Percentiles rank a stretch among this genome's conserved stretches.
These are phyloP conservation scores for Rhopalosiphum nymphaeae DNA, from an alignment of 2,888 invertebrate species.

Conservation along the genomic window DNA sequence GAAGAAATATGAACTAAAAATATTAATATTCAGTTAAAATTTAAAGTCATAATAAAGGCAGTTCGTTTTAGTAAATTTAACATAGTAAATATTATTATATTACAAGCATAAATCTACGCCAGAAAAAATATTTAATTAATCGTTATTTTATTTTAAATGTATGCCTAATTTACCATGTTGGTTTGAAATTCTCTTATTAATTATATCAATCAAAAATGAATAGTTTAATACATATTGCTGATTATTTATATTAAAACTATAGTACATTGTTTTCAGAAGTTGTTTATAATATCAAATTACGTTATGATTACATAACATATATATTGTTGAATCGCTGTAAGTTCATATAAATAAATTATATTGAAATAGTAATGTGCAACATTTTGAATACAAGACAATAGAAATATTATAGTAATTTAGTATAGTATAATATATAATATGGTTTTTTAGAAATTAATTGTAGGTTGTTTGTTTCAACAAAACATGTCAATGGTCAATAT, in stretches of 20 bases:
- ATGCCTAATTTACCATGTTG: background rate
- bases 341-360: background rate
- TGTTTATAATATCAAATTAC: background rate
- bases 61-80: background rate
- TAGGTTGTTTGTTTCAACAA: background rate
- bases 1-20: background rate
- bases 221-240: background rate
- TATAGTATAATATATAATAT: background rate
- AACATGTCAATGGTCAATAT: background rate
- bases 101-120: background rate
- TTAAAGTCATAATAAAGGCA: background rate
- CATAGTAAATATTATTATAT: background rate
- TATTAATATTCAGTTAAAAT: background rate
- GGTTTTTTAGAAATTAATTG: background rate
- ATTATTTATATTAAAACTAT: background rate
- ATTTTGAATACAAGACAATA: background rate
- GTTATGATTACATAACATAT: background rate
- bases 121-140: background rate
- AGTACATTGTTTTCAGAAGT: background rate
- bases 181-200: background rate
- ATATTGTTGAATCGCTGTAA: background rate
- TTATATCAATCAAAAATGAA: background rate
- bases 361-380: background rate
- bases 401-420: background rate
- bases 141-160: background rate